Base-by-base conservation (phyloP, 2,888 invertebrate genomes). In the Hirtodrosophila confusa region DNA sequence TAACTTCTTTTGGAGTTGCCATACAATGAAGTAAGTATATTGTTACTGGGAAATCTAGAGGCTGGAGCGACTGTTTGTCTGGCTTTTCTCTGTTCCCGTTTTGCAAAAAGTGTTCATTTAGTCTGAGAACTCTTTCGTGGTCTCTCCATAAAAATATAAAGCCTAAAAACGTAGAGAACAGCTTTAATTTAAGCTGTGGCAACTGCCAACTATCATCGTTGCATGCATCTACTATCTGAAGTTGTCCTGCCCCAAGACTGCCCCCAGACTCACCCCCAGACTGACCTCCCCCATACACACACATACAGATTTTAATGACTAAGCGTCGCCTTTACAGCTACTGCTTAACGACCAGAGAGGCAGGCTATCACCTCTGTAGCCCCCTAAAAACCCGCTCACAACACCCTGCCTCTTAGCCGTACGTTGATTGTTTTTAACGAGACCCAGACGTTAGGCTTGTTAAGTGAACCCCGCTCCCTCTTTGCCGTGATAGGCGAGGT, bases 401-500 rank as follows among this genome's bases (percentile, higher is more conserved):
- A n/a, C n/a, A 0, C 11, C 24, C 36, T 7, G 7, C 24, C 12
- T 11, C 11, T 12, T 4, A 36, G 36, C 54, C 53, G 39, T 29
- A 49, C 48, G 56, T 54, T 65, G 69, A 73, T 76, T 76, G 76
- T 76, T 73, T 76, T 76, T 69, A 76, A 69, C 74, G 73, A 77
- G 77, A 63, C 50, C 50, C 39, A 65, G 69, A 75, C 69, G 49
- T 49, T 63, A 58, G 72, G 75, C 68, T 61, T 50, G 55, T 53
- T 51, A 44, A 33, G 36, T 27, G 12, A 37, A 33, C 36, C 12
- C 45, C 17, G 9, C 43, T 12, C 37, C 3, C 10, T 4, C 11
- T 9, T 12, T 33, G 24, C 10, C 37, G 10, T 29, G 40, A 11
- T n/a, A 9, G 47, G 35, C 27, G 48, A 56, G 48, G 29, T 36